Evolutionary conservation across 2,797 vertebrate genomes (phyloP).

Genomic region (Furcifer pardalis): DNA sequence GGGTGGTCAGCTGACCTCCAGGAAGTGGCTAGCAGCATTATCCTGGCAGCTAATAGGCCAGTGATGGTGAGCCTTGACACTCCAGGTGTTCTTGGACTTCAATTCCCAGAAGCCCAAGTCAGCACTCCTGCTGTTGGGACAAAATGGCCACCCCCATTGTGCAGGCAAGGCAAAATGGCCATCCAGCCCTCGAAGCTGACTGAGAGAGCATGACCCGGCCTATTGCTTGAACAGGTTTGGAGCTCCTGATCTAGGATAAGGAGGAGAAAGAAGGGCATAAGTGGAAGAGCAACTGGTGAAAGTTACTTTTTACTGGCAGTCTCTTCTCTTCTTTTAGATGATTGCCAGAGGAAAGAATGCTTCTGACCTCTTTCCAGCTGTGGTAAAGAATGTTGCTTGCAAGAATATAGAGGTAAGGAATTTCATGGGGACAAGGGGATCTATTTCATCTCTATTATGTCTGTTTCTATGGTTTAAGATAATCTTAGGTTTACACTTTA

Average conservation of each 20-base stretch:
- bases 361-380: conserved; percentile 95
- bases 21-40: neutral
- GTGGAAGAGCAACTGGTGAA: neutral
- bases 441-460: neutral
- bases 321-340: conserved; percentile 81
- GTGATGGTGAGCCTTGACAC: too few species aligned
- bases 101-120: too few species aligned
- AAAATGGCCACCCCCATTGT: too few species aligned
- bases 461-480: neutral
- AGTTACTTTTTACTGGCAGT: neutral
- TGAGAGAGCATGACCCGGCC: too few species aligned
- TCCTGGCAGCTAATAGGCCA: neutral
- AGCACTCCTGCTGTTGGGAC: too few species aligned
- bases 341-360: conserved; percentile 96
- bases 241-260: too few species aligned
- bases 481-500: neutral
- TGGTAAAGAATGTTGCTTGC: conserved; percentile 97
- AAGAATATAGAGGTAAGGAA: conserved; percentile 97
- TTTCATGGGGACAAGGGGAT: neutral
- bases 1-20: too few species aligned
- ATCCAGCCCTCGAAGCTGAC: too few species aligned
- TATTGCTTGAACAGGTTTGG: too few species aligned
- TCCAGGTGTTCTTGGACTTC: too few species aligned
- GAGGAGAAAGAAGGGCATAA: too few species aligned
- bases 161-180: too few species aligned